Evolutionary conservation across 2,888 invertebrate species (phyloP), one percentile per base, ranked within the genome.

Genomic region (Tetropium fuscum): DNA sequence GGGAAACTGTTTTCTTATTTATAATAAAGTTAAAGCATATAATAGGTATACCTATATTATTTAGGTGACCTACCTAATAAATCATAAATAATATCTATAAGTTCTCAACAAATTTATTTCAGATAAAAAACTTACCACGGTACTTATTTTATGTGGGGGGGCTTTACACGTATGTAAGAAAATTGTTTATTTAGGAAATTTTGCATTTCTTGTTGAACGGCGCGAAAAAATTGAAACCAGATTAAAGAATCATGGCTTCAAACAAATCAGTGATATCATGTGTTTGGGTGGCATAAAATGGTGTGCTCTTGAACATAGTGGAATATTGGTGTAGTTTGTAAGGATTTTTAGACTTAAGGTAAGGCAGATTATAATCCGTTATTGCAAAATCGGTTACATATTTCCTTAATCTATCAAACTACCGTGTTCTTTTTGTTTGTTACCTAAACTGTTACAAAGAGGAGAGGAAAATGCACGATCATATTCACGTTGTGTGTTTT

Each of bases 241-340:
- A 54, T 54, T 53, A 43, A 63, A 63, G 64, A 64, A 68, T 63
- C 62, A 70, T 69, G 68, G 74, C 74, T 70, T 70, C 74, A 75
- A 76, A 77, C 77, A 76, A 76, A 75, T 74, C 73, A 65, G 69
- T 72, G 73, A 75, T 76, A 79, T 80, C 81, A 81, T 81, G 80
- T 81, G 81, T 82, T 81, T 80, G 79, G 76, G 79, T 80, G 80
- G 79, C 80, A 80, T 76, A 81, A 80, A 80, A 81, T 81, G 81
- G 81, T 81, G 79, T 81, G 81, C 63, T 69, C 66, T 69, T 68
- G 67, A 69, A 66, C 60, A 65, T 61, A 63, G 58, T 63, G 69
- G 59, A 20, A 61, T 62, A 69, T 66, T 71, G 71, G 70, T 69
- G 67, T 69, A 66, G 72, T 77, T 76, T 75, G 73, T 70, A 60